Conservation (phyloP, 2,888 invertebrate genomes). For the Lagria hirta region DNA sequence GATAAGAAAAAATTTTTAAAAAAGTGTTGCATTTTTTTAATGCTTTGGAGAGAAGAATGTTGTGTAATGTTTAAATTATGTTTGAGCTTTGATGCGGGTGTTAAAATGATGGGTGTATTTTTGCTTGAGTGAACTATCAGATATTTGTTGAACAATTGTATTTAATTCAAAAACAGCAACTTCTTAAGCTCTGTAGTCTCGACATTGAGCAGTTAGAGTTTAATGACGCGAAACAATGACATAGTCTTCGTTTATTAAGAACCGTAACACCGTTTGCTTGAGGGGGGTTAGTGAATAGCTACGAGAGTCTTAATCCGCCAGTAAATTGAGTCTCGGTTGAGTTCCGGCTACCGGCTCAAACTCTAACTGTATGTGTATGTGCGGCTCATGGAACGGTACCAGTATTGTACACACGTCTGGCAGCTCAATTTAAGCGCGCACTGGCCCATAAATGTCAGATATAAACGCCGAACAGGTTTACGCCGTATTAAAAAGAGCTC, state of each 20-base stretch:
- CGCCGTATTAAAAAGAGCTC: slow-evolving; percentile 38
- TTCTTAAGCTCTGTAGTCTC: slow-evolving; percentile 51
- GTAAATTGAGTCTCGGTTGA: slow-evolving; percentile 55
- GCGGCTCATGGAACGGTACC: slow-evolving; percentile 37
- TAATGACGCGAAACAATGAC: slow-evolving; percentile 56
- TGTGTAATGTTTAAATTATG: too few relatives aligned
- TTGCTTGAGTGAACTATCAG: slow-evolving; percentile 42
- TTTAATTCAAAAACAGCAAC: slow-evolving; percentile 51
- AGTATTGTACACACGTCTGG: slow-evolving; percentile 45
- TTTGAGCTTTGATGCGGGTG: too few relatives aligned
- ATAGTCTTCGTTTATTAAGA: slow-evolving; percentile 57
- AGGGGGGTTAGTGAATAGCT: slow-evolving; percentile 55
- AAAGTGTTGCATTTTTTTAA: too few relatives aligned
- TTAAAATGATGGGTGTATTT: too few relatives aligned
- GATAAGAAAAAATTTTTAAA: too few relatives aligned
- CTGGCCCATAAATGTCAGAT: slow-evolving; percentile 50
- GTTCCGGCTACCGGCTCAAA: slow-evolving; percentile 50
- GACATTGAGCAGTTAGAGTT: slow-evolving; percentile 50
- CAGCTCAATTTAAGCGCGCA: slow-evolving; percentile 46
- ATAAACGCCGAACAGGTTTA: slow-evolving; percentile 44
- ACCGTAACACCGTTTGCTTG: slow-evolving; percentile 56
- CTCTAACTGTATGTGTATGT: slow-evolving; percentile 38
- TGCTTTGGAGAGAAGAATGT: too few relatives aligned
- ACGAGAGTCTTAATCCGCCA: slow-evolving; percentile 56
- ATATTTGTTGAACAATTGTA: slow-evolving; percentile 50